Conservation (phyloP, 2,113 vertebrate species). For the Nanorana parkeri region DNA sequence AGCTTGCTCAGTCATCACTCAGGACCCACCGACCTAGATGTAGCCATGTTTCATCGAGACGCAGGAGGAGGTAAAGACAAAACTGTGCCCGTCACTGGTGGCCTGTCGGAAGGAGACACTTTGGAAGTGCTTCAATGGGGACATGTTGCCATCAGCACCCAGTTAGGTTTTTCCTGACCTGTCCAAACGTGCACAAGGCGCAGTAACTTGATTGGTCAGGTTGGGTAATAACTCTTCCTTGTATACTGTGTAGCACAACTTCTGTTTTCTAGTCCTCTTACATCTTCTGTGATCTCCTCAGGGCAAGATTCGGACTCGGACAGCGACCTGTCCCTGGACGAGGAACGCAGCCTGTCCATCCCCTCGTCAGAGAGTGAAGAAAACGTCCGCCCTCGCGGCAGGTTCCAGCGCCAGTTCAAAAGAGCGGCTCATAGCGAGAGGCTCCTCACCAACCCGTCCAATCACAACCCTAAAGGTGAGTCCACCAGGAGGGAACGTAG, state of each 20-base stretch:
- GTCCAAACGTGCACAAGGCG: no score
- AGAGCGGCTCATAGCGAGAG: constrained; percentile 90
- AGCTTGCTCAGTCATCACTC: constrained; percentile 81
- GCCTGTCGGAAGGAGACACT: no score
- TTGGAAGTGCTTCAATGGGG: no score
- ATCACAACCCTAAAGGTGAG: constrained; percentile 88
- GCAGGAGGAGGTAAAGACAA: constrained; percentile 81
- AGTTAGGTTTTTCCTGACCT: no score
- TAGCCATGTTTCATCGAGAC: constrained; percentile 97
- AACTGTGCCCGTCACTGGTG: no score
- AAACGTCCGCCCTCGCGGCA: constrained; percentile 87
- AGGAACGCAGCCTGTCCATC: constrained; percentile 94
- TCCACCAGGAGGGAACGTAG: not conserved
- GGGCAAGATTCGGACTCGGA: constrained; percentile 94
- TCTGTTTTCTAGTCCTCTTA: not conserved
- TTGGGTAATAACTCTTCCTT: no score
- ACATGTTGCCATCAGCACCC: no score
- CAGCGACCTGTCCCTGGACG: constrained; percentile 94
- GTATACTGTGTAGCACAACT: no score
- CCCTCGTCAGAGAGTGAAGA: constrained; percentile 96
- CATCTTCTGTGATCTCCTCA: constrained; percentile 59
- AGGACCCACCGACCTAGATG: constrained; percentile 92
- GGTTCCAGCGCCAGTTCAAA: constrained; percentile 90
- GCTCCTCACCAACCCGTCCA: constrained; percentile 86
- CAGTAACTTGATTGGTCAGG: no score